Base-by-base conservation (phyloP, 92 coral and sea anemone species). In the Montipora capitata region DNA sequence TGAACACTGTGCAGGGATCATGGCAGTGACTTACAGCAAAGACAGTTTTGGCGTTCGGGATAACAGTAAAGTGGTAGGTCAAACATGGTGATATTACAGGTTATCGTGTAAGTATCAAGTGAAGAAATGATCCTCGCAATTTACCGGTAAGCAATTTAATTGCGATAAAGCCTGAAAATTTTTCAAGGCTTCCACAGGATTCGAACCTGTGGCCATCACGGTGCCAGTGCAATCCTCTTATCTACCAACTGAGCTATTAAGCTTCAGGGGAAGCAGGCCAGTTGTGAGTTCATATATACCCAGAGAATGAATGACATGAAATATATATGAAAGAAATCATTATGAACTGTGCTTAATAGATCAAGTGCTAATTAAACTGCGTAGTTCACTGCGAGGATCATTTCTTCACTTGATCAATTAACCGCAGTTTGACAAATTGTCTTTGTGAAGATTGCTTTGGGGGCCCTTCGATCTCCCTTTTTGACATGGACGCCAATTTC, bases 11-110 rank as follows among this genome's bases (percentile, higher is more conserved):
- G 70, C 79, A n/a, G 88, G 84, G 39, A 76, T 89, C 44, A 82
- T 89, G 83, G 92, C 89, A 0, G 79, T 72, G n/a, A 70, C 92
- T 0, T 89, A 83, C 79, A 84, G 89, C 74, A 79, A 57, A 12
- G 80, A 71, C 48, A 14, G 27, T 66, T 52, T 40, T 61, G 86
- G 77, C 58, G 58, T 9, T 52, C 10, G 10, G 44, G 86, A 27
- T 27, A 35, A 17, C 40, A 68, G 75, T 40, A 58, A 58, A 40
- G 78, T 82, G 68, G 86, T 81, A 81, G 49, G 76, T 71, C 76
- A 44, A 16, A 61, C 18, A 61, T 61, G 66, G 66, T 61, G 20
- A 61, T 61, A 27, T 61, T 61, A 61, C 66, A 61, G 18, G 27
- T 15, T 11, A 52, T 52, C 58, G 58, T 52, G 8, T 52, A 52